Evolutionary conservation across 2,888 invertebrate species (phyloP).

Genomic region (Phania funesta): DNA sequence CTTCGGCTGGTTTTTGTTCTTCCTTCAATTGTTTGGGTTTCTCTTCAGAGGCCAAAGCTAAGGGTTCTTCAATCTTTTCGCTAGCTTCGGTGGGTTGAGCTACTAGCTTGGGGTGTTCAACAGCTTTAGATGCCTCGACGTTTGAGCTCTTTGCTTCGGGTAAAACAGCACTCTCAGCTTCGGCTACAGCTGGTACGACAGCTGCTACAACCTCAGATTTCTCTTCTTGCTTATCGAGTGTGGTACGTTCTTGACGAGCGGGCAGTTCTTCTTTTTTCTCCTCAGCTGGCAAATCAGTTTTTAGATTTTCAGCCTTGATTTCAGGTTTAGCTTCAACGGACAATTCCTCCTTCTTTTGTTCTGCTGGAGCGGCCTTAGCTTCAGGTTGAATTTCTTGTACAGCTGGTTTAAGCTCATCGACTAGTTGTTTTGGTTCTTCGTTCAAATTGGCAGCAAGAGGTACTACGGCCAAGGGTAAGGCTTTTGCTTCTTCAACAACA

Average conservation of each 20-base stretch:
- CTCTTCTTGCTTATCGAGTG: conserved; percentile 67
- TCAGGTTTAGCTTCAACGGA: conserved; percentile 51
- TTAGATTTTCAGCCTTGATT: conserved; percentile 45
- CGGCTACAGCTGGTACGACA: conserved; percentile 43
- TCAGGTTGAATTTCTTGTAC: conserved; percentile 60
- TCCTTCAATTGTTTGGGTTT: conserved; percentile 72
- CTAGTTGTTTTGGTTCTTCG: conserved; percentile 66
- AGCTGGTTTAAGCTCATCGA: conserved; percentile 61
- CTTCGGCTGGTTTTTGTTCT: conserved; percentile 73
- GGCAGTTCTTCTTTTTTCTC: conserved; percentile 71
- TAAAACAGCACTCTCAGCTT: conserved; percentile 24
- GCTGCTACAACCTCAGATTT: conserved; percentile 39
- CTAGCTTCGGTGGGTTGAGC: conserved; percentile 69
- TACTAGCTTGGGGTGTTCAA: conserved; percentile 54
- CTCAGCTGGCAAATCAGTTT: conserved; percentile 45
- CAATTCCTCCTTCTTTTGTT: conserved; percentile 67
- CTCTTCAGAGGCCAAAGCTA: conserved; percentile 72
- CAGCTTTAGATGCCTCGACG: conserved; percentile 66
- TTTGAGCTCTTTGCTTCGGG: conserved; percentile 61
- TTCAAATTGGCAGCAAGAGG: conserved; percentile 67
- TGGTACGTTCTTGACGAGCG: conserved; percentile 72
- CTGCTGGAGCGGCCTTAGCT: conserved; percentile 67
- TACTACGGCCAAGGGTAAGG: conserved; percentile 68
- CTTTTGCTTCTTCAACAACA: conserved; percentile 69
- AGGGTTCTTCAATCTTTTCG: conserved; percentile 59